Percentiles rank a stretch among this genome's conserved stretches.
Evolutionary conservation across 2,888 invertebrate species (phyloP).

Genomic region (Ischnus inquisitorius): DNA sequence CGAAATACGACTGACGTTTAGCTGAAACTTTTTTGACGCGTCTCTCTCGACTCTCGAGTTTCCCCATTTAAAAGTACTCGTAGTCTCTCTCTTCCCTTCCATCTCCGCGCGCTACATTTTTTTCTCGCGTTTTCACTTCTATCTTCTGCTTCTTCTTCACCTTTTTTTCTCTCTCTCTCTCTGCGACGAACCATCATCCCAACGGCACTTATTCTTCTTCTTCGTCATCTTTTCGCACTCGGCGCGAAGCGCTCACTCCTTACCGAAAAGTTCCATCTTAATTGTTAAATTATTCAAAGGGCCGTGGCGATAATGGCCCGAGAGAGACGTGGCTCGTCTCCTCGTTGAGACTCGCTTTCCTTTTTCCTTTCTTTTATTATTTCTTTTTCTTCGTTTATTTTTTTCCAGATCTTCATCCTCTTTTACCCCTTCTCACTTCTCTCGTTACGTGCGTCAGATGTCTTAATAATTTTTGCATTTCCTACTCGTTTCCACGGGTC

Average conservation of each 20-base stretch:
- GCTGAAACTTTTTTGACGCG: constrained; percentile 67
- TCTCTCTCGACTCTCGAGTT: constrained; percentile 51
- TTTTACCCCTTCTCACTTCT: constrained; percentile 11
- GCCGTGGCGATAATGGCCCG: constrained; percentile 75
- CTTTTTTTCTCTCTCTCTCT: constrained; percentile 24
- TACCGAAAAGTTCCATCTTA: constrained; percentile 75
- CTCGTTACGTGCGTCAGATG: constrained; percentile 43
- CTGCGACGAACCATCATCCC: constrained; percentile 42
- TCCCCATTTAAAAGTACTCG: constrained; percentile 70
- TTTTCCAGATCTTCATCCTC: constrained; percentile 36
- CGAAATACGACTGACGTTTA: constrained; percentile 67
- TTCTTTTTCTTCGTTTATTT: constrained; percentile 37
- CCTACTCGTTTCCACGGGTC: neutral
- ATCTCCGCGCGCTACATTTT: constrained; percentile 58
- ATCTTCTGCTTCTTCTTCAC: constrained; percentile 34
- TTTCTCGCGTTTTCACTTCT: constrained; percentile 63
- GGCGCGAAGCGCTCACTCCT: constrained; percentile 61
- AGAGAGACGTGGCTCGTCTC: constrained; percentile 49
- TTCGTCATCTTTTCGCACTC: constrained; percentile 41
- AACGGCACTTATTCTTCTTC: constrained; percentile 64
- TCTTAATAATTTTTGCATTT: constrained; percentile 59
- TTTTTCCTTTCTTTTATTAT: constrained; percentile 17
- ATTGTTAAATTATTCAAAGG: constrained; percentile 81
- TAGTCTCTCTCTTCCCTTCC: constrained; percentile 45
- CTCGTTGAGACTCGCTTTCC: constrained; percentile 44